Conservation (phyloP, 2,113 vertebrate genomes). For the Eretmochelys imbricata region DNA sequence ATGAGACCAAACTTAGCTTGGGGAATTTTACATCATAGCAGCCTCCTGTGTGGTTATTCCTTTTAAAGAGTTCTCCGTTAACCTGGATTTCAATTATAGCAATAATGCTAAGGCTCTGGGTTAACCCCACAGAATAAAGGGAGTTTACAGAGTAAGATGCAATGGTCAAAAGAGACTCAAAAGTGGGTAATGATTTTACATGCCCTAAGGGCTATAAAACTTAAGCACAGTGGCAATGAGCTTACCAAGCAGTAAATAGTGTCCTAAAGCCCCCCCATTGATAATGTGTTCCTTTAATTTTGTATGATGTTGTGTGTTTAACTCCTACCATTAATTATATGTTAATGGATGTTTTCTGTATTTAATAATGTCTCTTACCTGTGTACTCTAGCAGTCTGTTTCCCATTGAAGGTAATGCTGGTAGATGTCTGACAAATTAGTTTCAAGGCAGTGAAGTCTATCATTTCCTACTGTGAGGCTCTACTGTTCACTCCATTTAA, state of each 20-base stretch:
- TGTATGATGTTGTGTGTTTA: not conserved
- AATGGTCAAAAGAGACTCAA: not conserved
- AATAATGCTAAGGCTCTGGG: not conserved
- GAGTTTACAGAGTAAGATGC: not conserved
- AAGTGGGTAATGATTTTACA: rapidly evolving
- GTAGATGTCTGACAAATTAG: conserved; percentile 45
- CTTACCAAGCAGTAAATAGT: not conserved
- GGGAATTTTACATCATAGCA: not conserved
- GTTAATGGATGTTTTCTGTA: not conserved
- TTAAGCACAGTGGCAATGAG: not conserved
- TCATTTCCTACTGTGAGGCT: conserved; percentile 16
- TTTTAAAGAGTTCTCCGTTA: not conserved
- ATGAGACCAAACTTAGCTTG: not conserved
- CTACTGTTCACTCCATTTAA: not conserved
- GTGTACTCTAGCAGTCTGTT: not conserved
- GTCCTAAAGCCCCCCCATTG: not conserved
- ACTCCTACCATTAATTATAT: not conserved
- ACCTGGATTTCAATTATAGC: not conserved
- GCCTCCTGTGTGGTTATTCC: not conserved
- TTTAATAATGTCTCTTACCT: conserved; percentile 9
- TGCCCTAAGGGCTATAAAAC: not conserved
- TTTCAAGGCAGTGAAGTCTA: conserved; percentile 6
- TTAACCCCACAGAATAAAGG: not conserved
- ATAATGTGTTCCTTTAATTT: not conserved
- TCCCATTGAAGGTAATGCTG: conserved; percentile 13